A percentile compares a stretch with the other conserved stretches of the same genome.
Evolutionary conservation across 2,113 vertebrate genomes (phyloP).

Genomic region (Dermatemys mawii): DNA sequence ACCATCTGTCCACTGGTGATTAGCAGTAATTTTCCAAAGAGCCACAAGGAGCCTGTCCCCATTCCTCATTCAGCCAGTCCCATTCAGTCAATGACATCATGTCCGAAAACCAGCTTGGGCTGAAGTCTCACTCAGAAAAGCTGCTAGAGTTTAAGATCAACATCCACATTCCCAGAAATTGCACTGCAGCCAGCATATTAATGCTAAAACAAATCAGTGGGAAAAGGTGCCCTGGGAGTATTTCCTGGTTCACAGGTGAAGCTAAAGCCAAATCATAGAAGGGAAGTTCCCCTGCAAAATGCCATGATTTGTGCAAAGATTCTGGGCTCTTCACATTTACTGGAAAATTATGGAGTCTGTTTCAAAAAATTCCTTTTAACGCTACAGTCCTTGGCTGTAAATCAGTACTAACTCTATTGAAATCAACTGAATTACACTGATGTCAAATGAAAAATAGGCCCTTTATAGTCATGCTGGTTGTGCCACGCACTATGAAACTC

Average conservation of each 20-base stretch:
- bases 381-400: background rate
- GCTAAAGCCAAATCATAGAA: background rate
- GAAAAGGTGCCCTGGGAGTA: background rate
- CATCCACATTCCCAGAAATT: background rate
- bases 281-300: background rate
- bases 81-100: background rate
- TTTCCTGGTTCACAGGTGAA: background rate
- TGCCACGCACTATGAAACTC: background rate
- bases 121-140: background rate
- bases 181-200: background rate
- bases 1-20: background rate
- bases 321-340: background rate
- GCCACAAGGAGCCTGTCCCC: background rate
- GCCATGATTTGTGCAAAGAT: background rate
- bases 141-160: background rate
- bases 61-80: background rate
- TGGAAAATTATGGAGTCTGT: background rate
- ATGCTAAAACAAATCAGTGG: background rate
- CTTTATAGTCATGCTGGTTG: background rate
- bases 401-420: background rate
- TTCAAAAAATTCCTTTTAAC: background rate
- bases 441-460: background rate
- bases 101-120: background rate
- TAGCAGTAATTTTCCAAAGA: background rate
- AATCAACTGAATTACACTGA: background rate